These are phyloP conservation scores for Mus spretus DNA, from an alignment of 2,797 vertebrate species.

Conservation along the genomic window DNA sequence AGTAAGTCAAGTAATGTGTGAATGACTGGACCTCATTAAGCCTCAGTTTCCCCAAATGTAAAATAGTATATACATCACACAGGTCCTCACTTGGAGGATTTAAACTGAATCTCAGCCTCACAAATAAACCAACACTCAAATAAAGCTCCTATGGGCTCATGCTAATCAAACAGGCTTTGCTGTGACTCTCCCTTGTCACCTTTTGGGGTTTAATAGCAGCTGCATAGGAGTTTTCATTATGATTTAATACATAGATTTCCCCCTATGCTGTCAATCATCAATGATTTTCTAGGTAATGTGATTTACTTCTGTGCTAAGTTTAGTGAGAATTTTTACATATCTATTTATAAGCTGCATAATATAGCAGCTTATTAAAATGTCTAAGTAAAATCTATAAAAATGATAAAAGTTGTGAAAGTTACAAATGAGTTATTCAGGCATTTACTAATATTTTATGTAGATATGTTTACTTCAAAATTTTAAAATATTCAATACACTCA, in stretches of 20 bases:
- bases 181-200: not conserved
- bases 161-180: constrained; percentile 17
- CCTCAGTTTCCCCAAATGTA: constrained; percentile 56
- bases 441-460: constrained; percentile 18
- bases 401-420: constrained; percentile 1
- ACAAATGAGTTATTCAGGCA: not conserved
- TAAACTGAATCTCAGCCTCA: not conserved
- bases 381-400: constrained; percentile 60
- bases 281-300: not conserved
- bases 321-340: constrained; percentile 43
- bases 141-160: not conserved
- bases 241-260: constrained; percentile 46
- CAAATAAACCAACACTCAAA: constrained; percentile 16
- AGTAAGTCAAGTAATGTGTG: not conserved
- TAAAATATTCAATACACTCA: not conserved
- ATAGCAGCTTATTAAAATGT: not conserved
- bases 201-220: not conserved
- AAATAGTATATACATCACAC: not conserved
- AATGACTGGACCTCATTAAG: not conserved
- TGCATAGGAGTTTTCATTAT: not conserved
- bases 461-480: constrained; percentile 17
- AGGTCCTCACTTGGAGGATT: not conserved
- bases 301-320: constrained; percentile 1
- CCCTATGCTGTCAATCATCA: not conserved
- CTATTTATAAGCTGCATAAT: constrained; percentile 23